Base-by-base conservation (phyloP, 2,797 vertebrate species). In the Luscinia luscinia region DNA sequence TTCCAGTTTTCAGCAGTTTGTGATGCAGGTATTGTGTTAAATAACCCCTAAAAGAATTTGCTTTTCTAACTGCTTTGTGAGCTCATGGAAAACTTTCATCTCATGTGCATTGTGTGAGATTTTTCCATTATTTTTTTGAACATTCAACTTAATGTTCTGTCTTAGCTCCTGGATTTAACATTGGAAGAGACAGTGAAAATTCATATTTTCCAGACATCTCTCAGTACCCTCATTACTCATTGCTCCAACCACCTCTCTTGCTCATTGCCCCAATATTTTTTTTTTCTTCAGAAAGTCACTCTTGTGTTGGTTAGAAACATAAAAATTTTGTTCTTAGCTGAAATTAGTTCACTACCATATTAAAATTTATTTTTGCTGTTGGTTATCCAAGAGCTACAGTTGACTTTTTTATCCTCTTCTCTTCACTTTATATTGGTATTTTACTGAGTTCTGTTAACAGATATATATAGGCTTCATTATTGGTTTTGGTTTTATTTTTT, bases 371-470 rank as follows among this genome's bases (percentile, higher is more conserved):
- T 64, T 84, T 80, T 52, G 28, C 4, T 38, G 8, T 24, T 45
- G 43, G 9, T 7, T 45, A 4, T 70, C n/a, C 36, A 18, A 0
- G 1, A 89, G 11, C 55, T 45, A 3, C 12, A 23, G 17, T 34
- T 55, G 3, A 17, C 24, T 59, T 36, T 63, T 83, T 78, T 5
- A 2, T 75, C 43, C 12, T 90, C 9, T 74, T 88, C 27, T 90
- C 9, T 74, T 88, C 27, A 41, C 6, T 62, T 86, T 34, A 22
- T 32, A 27, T 40, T 83, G 9, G 23, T 68, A 2, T 51, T 68
- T 73, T 84, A 40, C 13, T 79, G 66, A 76, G 8, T 43, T 82
- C 57, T 81, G 7, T 66, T 66, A 69, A 41, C 2, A 59, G 46
- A 12, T 51, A 7, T 49, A 89, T 59, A 36, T 27, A 52, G 28